Conservation (phyloP, 2,888 invertebrate species). For the Leucozona laternaria region DNA sequence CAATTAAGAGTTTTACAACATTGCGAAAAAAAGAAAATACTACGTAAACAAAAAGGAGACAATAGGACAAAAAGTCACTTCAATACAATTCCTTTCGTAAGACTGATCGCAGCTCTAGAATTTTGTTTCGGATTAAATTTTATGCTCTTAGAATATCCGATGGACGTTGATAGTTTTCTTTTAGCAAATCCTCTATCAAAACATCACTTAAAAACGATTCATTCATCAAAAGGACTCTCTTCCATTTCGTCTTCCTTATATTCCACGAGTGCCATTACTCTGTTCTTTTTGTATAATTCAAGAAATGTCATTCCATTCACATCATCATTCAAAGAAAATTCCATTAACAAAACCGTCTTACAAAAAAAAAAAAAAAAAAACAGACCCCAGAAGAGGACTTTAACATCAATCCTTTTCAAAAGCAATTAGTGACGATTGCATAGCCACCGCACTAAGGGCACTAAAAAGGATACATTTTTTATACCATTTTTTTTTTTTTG, state of each 20-base stretch:
- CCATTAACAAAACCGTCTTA: conserved; percentile 51
- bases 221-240: not conserved
- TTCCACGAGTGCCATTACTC: conserved; percentile 21
- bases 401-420: conserved; percentile 67
- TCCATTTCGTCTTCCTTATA: not conserved
- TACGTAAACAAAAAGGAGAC: too few species aligned
- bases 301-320: conserved; percentile 46
- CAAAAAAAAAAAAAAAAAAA: not conserved
- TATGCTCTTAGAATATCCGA: not conserved
- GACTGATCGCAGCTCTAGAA: not conserved
- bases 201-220: not conserved
- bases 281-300: conserved; percentile 6
- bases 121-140: not conserved
- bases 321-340: conserved; percentile 41
- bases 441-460: conserved; percentile 37
- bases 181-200: not conserved
- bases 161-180: not conserved
- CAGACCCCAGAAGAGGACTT: not conserved
- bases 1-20: too few species aligned
- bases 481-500: conserved; percentile 3
- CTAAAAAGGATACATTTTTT: conserved; percentile 2
- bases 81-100: not conserved
- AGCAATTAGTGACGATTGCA: conserved; percentile 68
- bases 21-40: too few species aligned
- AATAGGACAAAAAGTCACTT: not conserved